A percentile compares a stretch with the other conserved stretches of the same genome.
phyloP scores from a whole-genome alignment of 1,140 invertebrate species.

The Charaxes varanes region DNA sequence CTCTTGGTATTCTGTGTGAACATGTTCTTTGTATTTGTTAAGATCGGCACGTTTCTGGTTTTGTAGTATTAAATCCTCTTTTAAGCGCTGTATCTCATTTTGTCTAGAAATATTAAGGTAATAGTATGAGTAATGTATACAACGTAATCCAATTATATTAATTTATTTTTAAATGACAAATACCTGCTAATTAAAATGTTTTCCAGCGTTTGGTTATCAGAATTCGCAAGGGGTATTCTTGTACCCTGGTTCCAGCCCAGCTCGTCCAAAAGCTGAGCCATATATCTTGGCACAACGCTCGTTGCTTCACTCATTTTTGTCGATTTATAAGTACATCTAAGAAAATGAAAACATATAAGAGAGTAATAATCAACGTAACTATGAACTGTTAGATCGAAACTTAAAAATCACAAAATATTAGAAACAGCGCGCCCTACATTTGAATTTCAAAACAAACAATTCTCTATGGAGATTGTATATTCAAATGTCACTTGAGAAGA shows the following conservation, averaged over 20 bases:
- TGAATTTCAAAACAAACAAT: slow-evolving; percentile 26
- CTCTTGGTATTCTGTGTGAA: slow-evolving; percentile 73
- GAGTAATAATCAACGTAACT: slow-evolving; percentile 18
- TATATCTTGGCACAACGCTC: slow-evolving; percentile 46
- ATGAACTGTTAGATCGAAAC: slow-evolving; percentile 11
- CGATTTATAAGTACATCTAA: slow-evolving; percentile 6
- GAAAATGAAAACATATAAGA: slow-evolving; percentile 3
- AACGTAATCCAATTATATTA: no score
- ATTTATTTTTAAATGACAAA: not conserved
- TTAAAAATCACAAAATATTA: no score
- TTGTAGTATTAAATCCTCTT: slow-evolving; percentile 51
- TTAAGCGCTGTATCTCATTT: slow-evolving; percentile 62
- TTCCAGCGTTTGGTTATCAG: slow-evolving; percentile 80
- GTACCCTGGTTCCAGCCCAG: slow-evolving; percentile 83
- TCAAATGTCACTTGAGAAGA: no score
- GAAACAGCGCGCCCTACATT: slow-evolving; percentile 31
- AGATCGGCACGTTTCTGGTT: slow-evolving; percentile 65
- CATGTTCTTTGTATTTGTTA: slow-evolving; percentile 71
- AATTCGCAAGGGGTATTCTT: slow-evolving; percentile 82
- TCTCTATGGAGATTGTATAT: no score
- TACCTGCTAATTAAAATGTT: slow-evolving; percentile 53
- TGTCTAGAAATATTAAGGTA: slow-evolving; percentile 48
- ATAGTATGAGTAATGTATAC: no score
- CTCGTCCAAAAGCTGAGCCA: slow-evolving; percentile 78
- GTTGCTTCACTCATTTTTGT: slow-evolving; percentile 32